A percentile compares a stretch with the other conserved stretches of the same genome.
phyloP scores from a whole-genome alignment of 2,888 invertebrate species.

The Euzetes globulus region DNA sequence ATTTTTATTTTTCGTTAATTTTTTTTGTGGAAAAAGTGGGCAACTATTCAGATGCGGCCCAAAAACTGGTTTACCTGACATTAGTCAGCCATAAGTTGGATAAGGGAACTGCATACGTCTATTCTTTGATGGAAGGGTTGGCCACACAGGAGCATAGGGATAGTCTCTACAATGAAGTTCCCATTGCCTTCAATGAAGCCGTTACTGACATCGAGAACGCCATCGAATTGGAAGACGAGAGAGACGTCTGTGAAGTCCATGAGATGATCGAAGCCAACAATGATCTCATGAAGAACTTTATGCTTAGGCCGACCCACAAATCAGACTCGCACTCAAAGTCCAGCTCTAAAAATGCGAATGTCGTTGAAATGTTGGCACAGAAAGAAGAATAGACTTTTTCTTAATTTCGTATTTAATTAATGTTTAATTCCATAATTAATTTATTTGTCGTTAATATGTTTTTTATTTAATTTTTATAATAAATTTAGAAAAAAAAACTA shows the following conservation, averaged over 20 bases:
- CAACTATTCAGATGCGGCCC: neutral
- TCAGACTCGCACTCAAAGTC: neutral
- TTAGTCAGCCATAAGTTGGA: neutral
- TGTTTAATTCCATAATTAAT: neutral
- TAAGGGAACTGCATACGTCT: neutral
- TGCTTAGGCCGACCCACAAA: neutral
- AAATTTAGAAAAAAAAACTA: neutral
- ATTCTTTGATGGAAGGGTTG: neutral
- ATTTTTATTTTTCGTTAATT: neutral
- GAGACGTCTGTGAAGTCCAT: neutral
- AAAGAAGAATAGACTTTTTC: no score
- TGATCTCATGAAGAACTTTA: neutral
- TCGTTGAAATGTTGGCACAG: no score
- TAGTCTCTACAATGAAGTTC: neutral
- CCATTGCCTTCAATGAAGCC: neutral
- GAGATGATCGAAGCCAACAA: neutral
- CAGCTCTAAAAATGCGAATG: neutral
- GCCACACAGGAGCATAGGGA: neutral
- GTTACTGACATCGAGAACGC: conserved; percentile 3
- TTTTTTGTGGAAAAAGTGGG: neutral
- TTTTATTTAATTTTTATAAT: neutral
- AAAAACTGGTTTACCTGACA: neutral
- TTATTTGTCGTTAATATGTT: neutral
- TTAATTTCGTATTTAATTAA: neutral
- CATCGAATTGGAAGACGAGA: conserved; percentile 9